phyloP scores from a whole-genome alignment of 2,888 invertebrate species.

The Tachystola acroxantha region DNA sequence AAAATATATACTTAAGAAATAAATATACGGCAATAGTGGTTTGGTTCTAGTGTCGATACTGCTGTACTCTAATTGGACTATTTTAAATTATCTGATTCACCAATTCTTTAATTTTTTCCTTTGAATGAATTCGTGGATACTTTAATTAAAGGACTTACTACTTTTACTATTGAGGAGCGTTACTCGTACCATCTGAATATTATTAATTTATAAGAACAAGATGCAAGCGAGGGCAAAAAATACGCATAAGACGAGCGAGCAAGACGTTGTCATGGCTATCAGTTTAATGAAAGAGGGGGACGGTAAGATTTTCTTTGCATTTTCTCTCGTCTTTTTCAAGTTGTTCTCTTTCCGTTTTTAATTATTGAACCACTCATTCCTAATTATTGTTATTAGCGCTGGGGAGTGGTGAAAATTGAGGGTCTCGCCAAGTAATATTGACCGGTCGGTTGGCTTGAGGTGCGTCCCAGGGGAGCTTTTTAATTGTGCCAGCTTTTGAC shows the following conservation, averaged over 20 bases:
- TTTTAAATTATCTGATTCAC: too few species aligned
- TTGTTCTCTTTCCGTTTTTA: slow-evolving; percentile 78
- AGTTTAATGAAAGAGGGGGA: slow-evolving; percentile 35
- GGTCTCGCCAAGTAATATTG: slow-evolving; percentile 71
- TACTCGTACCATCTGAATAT: slow-evolving; percentile 50
- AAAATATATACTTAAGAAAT: too few species aligned
- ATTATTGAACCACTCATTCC: slow-evolving; percentile 80
- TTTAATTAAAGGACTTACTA: too few species aligned
- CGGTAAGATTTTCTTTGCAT: slow-evolving; percentile 38
- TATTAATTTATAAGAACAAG: slow-evolving; percentile 56
- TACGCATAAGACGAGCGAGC: slow-evolving; percentile 52
- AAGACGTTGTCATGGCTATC: slow-evolving; percentile 31
- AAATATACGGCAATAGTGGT: too few species aligned
- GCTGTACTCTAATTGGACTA: too few species aligned
- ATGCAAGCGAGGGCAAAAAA: slow-evolving; percentile 40
- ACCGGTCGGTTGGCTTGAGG: slow-evolving; percentile 65
- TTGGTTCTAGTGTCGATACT: too few species aligned
- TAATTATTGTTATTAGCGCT: slow-evolving; percentile 79
- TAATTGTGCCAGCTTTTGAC: slow-evolving; percentile 74
- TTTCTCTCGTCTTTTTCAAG: slow-evolving; percentile 56
- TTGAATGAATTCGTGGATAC: too few species aligned
- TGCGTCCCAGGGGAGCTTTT: slow-evolving; percentile 64
- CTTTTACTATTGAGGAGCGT: too few species aligned
- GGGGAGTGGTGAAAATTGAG: slow-evolving; percentile 77
- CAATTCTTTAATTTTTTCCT: too few species aligned